Conservation (phyloP, 2,888 invertebrate species). For the Frankliniella intonsa region DNA sequence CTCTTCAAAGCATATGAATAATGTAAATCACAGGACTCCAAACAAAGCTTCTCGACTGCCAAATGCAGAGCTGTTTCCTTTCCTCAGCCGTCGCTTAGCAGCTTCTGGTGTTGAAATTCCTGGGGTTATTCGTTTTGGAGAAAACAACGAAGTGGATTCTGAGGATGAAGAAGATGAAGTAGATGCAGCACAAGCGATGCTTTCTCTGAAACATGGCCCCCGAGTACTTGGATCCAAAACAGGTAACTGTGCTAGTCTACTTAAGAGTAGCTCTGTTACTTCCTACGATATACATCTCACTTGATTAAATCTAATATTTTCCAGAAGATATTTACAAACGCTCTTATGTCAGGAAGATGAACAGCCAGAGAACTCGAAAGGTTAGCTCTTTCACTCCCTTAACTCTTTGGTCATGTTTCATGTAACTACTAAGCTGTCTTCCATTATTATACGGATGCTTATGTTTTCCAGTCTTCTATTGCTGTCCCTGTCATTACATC, state of each 20-base stretch:
- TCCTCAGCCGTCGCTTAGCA: constrained; percentile 61
- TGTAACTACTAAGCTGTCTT: background rate
- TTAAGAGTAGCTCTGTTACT: constrained; percentile 35
- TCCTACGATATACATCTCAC: background rate
- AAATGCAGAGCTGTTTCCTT: constrained; percentile 78
- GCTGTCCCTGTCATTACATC: constrained; percentile 64
- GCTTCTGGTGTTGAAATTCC: constrained; percentile 43
- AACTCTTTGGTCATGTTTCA: background rate
- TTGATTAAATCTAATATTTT: constrained; percentile 29
- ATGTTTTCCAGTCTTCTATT: constrained; percentile 29
- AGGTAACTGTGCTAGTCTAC: constrained; percentile 34
- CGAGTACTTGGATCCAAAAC: constrained; percentile 28
- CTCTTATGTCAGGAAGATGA: constrained; percentile 33
- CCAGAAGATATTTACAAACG: constrained; percentile 42
- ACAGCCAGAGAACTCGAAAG: constrained; percentile 33
- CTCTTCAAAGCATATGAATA: background rate
- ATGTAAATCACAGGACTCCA: background rate
- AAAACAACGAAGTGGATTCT: constrained; percentile 41
- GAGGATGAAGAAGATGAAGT: constrained; percentile 64
- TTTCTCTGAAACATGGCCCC: constrained; percentile 81
- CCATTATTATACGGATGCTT: constrained; percentile 7
- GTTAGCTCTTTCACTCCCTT: constrained; percentile 14
- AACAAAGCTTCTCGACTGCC: constrained; percentile 49
- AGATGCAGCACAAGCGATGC: constrained; percentile 73
- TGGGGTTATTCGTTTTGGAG: background rate